Evolutionary conservation across 2,888 invertebrate species (phyloP), one percentile per base, ranked within the genome.

Genomic region (Perdita meconis): DNA sequence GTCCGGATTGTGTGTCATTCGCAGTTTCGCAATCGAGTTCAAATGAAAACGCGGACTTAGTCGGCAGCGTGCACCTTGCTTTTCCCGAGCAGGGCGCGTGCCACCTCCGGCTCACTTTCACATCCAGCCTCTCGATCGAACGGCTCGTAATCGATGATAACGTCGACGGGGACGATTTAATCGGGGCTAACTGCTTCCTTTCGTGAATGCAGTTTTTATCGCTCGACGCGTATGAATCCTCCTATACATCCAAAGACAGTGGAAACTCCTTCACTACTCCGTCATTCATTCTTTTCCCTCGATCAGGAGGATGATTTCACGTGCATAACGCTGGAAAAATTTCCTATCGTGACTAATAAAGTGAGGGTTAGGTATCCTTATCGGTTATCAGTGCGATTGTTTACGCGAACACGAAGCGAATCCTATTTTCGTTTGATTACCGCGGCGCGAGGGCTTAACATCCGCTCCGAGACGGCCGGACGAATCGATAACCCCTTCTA

Each of bases 1-100:
- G 86, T 82, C 81, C 73, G 76, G 84, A 84, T 86, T 77, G 71
- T 80, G 80, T 80, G 83, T 85, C 84, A 75, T 79, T 78, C 81
- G 67, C 60, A 57, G 79, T 84, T 84, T 84, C 75, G 84, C 83
- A 86, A 85, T 79, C 67, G 70, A 19, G 63, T 56, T 36, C 82
- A 38, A 63, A 75, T 82, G 79, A 60, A 74, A 82, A 76, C 63
- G 56, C 56, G 69, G 42, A 40, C 57, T 16, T 24, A 38, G n/a
- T 42, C n/a, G 6, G 19, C 26, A n/a, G n/a, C 24, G 44, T 19
- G 63, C 65, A 66, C 66, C 61, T 70, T 53, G 65, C 64, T 59
- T 57, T 57, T 61, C 56, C 38, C 8, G n/a, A 4, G 47, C 22
- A 22, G 24, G 34, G 19, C 42, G 19, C 50, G 36, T 38, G 16